A percentile compares a stretch with the other conserved stretches of the same genome.
Conservation (phyloP, 2,113 vertebrate genomes). For the Fregetta grallaria region DNA sequence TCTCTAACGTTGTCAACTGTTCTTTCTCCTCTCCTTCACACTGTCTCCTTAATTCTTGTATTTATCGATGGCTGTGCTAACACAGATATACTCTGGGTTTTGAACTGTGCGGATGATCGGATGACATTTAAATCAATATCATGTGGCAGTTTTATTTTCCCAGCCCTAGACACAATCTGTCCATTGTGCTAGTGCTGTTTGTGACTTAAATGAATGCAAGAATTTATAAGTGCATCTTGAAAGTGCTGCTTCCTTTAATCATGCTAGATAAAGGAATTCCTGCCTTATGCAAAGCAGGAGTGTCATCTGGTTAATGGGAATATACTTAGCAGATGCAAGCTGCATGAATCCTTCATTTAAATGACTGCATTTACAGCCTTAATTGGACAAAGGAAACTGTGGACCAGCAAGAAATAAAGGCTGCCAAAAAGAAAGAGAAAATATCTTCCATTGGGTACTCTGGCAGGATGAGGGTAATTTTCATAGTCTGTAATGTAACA, state of each 20-base stretch:
- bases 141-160: slow-evolving; percentile 7
- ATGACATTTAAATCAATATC: not conserved
- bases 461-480: not conserved
- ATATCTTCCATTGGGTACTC: not conserved
- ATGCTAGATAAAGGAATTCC: slow-evolving; percentile 6
- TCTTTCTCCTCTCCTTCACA: not conserved
- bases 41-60: not conserved
- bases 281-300: not conserved
- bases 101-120: not conserved
- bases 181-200: not conserved
- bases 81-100: not conserved
- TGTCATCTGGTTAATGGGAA: slow-evolving; percentile 14
- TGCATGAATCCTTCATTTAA: slow-evolving; percentile 19
- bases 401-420: not conserved
- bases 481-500: not conserved
- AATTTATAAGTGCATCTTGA: slow-evolving; percentile 25
- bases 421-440: not conserved
- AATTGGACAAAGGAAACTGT: not conserved
- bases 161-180: not conserved
- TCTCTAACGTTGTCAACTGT: not conserved
- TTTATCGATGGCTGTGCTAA: slow-evolving; percentile 34
- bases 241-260: slow-evolving; percentile 5
- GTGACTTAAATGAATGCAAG: not conserved
- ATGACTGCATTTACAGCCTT: not conserved
- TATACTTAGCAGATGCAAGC: slow-evolving; percentile 12